Evolutionary conservation across 2,797 vertebrate species (phyloP).

Genomic region (Leptatherina wallacei): DNA sequence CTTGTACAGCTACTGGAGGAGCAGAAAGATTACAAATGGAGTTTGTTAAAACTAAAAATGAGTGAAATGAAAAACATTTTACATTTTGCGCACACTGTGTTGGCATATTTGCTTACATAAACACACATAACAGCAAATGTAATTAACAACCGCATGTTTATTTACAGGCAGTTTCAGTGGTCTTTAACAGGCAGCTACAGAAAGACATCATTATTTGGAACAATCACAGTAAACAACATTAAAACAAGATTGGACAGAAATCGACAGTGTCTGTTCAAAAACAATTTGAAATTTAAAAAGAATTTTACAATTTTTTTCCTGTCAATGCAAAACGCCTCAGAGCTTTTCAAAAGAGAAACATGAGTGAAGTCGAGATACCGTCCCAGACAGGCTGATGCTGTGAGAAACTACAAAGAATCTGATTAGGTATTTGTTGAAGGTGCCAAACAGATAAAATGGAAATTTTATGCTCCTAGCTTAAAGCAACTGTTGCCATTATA

Average conservation of each 20-base stretch:
- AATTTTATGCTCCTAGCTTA: constrained; percentile 10
- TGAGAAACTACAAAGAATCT: constrained; percentile 27
- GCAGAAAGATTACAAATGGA: neutral
- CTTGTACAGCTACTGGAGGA: rapidly evolving
- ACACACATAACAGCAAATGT: constrained; percentile 4
- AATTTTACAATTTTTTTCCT: constrained; percentile 8
- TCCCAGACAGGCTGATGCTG: constrained; percentile 16
- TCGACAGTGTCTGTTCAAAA: constrained; percentile 3
- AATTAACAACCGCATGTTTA: constrained; percentile 70
- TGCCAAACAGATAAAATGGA: constrained; percentile 1
- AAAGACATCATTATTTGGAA: constrained; percentile 36
- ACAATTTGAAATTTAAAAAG: neutral
- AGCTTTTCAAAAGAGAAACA: constrained; percentile 25
- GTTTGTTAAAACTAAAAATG: neutral
- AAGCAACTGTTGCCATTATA: constrained; percentile 6
- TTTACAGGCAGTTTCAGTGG: constrained; percentile 79
- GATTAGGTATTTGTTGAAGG: constrained; percentile 15
- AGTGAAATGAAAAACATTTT: neutral
- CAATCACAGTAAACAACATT: constrained; percentile 69
- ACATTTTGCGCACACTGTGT: neutral
- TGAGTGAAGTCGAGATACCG: constrained; percentile 7
- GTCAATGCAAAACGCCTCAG: neutral
- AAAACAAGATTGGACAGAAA: constrained; percentile 42
- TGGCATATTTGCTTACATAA: neutral
- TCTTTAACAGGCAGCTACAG: constrained; percentile 64